Evolutionary conservation across 2,113 vertebrate genomes (phyloP).

Genomic region (Xenopus laevis): DNA sequence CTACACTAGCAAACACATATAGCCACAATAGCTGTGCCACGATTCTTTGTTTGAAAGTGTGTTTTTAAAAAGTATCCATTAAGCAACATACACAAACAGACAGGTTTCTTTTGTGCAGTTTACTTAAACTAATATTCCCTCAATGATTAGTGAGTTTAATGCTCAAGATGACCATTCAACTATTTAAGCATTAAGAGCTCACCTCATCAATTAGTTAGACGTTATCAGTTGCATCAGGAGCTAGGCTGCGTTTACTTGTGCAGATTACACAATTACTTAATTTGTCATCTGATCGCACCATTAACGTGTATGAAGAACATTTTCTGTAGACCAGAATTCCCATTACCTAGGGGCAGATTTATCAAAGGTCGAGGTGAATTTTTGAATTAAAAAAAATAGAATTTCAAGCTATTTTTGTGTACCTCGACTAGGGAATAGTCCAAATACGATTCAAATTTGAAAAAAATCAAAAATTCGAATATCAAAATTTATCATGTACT

Average conservation of each 20-base stretch:
- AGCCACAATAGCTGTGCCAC: background rate
- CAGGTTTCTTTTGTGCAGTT: background rate
- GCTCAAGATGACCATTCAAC: background rate
- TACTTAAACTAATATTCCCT: background rate
- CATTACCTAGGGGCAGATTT: too few relatives aligned
- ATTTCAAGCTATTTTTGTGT: too few relatives aligned
- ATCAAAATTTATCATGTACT: too few relatives aligned
- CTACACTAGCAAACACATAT: conserved; percentile 1
- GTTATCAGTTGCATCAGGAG: conserved; percentile 17
- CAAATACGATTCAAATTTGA: too few relatives aligned
- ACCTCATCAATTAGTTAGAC: conserved; percentile 38
- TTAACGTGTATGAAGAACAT: conserved; percentile 2
- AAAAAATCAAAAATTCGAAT: too few relatives aligned
- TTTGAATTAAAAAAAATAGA: too few relatives aligned
- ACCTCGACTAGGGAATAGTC: too few relatives aligned
- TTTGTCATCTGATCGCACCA: conserved; percentile 25
- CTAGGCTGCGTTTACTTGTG: conserved; percentile 11
- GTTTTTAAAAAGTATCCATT: background rate
- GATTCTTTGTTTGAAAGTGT: background rate
- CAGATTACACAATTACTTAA: conserved; percentile 29
- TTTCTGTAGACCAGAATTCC: too few relatives aligned
- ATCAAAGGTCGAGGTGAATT: too few relatives aligned
- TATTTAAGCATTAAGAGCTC: background rate
- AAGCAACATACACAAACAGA: background rate
- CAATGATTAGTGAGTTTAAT: background rate